Evolutionary conservation across 2,797 vertebrate genomes (phyloP).

Genomic region (Rhinogobio ventralis): DNA sequence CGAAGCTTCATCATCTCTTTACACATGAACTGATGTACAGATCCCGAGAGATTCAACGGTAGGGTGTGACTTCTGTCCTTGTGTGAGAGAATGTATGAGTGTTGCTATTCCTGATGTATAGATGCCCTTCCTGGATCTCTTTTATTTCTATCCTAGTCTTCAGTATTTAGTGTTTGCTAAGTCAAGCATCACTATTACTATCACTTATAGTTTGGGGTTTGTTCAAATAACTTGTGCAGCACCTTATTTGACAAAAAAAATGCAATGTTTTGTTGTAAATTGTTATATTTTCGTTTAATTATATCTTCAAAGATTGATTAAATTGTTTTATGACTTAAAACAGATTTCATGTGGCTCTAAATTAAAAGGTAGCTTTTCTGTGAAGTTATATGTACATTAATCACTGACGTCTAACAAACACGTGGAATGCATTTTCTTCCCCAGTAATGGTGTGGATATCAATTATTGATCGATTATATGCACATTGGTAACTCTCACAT

Average conservation of each 20-base stretch:
- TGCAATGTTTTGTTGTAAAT: not conserved
- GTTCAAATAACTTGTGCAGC: not conserved
- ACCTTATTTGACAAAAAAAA: too few relatives aligned
- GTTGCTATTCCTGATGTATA: conserved; percentile 63
- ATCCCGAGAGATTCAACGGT: not conserved
- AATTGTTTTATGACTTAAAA: not conserved
- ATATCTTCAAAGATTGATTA: not conserved
- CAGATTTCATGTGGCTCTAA: not conserved
- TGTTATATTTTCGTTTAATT: not conserved
- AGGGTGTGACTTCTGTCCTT: conserved; percentile 18
- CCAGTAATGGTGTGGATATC: not conserved
- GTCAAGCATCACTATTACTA: not conserved
- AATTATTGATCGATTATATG: not conserved
- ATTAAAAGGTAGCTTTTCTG: not conserved
- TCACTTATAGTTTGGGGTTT: not conserved
- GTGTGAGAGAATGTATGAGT: conserved; percentile 79
- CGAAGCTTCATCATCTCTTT: conserved; percentile 70
- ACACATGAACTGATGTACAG: not conserved
- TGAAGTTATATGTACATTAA: not conserved
- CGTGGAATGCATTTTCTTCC: not conserved
- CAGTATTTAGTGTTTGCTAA: not conserved
- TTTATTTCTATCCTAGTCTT: not conserved
- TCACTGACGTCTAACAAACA: not conserved
- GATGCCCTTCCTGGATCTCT: not conserved
- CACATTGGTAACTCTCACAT: not conserved